These are phyloP conservation scores for Epizoanthus fatuus DNA, from an alignment of 92 coral and sea anemone species.

Conservation along the genomic window DNA sequence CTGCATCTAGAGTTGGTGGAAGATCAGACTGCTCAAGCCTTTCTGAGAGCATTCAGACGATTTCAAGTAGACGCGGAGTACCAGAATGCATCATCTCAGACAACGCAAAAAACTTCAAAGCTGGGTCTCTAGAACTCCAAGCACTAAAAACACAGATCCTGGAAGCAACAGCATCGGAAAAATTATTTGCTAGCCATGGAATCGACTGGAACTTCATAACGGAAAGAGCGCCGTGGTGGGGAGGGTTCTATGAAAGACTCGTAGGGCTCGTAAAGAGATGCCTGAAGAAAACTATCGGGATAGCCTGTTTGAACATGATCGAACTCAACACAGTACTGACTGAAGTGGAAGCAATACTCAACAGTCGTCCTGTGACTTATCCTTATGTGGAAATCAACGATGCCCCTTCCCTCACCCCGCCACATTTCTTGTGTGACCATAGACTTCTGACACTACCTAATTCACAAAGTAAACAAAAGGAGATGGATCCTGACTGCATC, in stretches of 20 bases:
- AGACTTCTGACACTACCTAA: conserved; percentile 36
- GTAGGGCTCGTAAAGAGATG: too few relatives aligned
- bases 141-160: conserved; percentile 24
- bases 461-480: not conserved
- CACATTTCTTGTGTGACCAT: conserved; percentile 49
- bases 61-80: conserved; percentile 2
- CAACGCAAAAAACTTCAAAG: conserved; percentile 33
- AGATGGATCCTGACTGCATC: conserved; percentile 24
- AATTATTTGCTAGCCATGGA: too few relatives aligned
- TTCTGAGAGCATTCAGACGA: too few relatives aligned
- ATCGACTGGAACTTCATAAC: not conserved
- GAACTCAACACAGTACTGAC: conserved; percentile 12
- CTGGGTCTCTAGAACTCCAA: conserved; percentile 38
- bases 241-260: conserved; percentile 28
- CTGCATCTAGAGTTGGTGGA: too few relatives aligned
- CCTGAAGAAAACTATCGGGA: too few relatives aligned
- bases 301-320: not conserved
- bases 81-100: conserved; percentile 52
- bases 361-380: conserved; percentile 49
- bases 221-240: conserved; percentile 23
- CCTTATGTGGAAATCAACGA: conserved; percentile 36
- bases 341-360: conserved; percentile 35
- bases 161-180: not conserved
- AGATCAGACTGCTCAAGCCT: too few relatives aligned
- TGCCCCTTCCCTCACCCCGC: conserved; percentile 39